Evolutionary conservation across 2,113 vertebrate genomes (phyloP), one percentile per base, ranked within the genome.

Genomic region (Thamnophis sirtalis): DNA sequence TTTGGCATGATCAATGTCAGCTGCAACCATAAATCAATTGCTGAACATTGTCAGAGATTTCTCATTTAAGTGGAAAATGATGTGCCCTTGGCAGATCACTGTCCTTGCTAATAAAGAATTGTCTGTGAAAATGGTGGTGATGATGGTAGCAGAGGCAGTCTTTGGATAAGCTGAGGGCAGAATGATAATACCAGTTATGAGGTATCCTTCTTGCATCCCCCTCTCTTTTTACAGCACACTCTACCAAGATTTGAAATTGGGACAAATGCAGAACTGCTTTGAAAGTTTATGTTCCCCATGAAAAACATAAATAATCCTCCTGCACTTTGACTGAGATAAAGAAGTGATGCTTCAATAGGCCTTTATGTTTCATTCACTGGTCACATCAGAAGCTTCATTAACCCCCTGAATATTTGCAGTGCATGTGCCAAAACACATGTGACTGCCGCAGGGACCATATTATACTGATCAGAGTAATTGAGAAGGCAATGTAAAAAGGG

Each of bases 1-100:
- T 95, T 95, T 96, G 95, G 96, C 94, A 94, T 22, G 26, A 95
- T 90, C 92, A 96, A 92, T 91, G 55, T 89, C 85, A 92, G 53
- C 94, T 92, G 53, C 63, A 91, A 84, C 93, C 95, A 95, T 97
- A 97, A 97, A 96, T 96, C 96, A 95, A 94, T 95, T 17, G 85
- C 63, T 55, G 91, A 95, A 95, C 96, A 93, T 95, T 95, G 95
- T 95, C 94, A 94, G 92, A 89, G 92, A 91, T 94, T 96, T 96
- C 80, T 92, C 96, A 95, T 96, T 95, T 95, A 43, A 80, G 33
- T 80, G 73, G 93, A 93, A 94, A 84, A 38, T 17, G 55, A 86
- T 43, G 89, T 56, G 49, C 28, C 58, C 58, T 91, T 92, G 88
- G 87, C 73, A 91, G 92, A 73, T 95, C 91, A 91, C 91, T 73